Evolutionary conservation across 2,888 invertebrate genomes (phyloP).

Genomic region (Esperia sulphurella): DNA sequence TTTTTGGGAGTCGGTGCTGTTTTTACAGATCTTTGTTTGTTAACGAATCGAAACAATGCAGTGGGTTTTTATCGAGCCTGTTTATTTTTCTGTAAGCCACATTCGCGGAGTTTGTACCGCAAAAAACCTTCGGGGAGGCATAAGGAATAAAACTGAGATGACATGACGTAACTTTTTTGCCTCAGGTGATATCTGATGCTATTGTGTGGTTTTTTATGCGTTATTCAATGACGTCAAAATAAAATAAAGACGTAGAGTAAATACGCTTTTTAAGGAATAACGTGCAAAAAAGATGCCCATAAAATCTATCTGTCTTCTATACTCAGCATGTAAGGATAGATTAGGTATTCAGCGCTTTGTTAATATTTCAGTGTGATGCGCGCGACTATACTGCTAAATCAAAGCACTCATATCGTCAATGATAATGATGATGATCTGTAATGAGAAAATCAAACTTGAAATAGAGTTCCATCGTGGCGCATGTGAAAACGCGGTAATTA

Average conservation of each 20-base stretch:
- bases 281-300: too few species aligned
- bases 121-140: conserved; percentile 29
- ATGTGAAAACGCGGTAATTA: too few species aligned
- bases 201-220: conserved; percentile 23
- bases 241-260: neutral
- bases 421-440: too few species aligned
- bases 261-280: too few species aligned
- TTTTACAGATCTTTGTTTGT: conserved; percentile 69
- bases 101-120: conserved; percentile 15
- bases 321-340: too few species aligned
- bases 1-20: conserved; percentile 42
- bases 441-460: too few species aligned
- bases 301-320: too few species aligned
- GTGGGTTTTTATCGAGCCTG: conserved; percentile 38
- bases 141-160: conserved; percentile 32
- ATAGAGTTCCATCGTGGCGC: too few species aligned
- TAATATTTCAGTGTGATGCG: too few species aligned
- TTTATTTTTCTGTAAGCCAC: conserved; percentile 20
- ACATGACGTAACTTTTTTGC: conserved; percentile 23
- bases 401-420: too few species aligned
- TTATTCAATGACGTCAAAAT: neutral
- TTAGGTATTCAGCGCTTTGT: too few species aligned
- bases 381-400: too few species aligned
- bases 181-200: neutral
- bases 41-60: conserved; percentile 61